Evolutionary conservation across 2,113 vertebrate genomes (phyloP).

Genomic region (Cyanoderma ruficeps): DNA sequence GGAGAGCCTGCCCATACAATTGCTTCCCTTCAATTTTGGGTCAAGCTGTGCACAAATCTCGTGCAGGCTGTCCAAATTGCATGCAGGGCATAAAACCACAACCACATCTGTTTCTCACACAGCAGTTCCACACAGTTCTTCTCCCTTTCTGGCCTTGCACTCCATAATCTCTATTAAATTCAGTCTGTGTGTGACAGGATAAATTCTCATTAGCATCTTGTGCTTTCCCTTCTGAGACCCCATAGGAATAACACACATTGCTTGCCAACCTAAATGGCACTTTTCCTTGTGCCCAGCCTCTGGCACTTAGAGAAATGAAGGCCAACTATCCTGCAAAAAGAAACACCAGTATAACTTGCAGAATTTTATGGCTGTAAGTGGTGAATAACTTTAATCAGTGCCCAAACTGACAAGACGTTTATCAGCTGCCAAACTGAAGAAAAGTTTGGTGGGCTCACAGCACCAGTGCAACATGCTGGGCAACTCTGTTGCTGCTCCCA

Average conservation of each 20-base stretch:
- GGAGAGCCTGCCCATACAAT: background rate
- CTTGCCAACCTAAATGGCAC: background rate
- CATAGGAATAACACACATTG: background rate
- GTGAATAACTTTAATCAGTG: background rate
- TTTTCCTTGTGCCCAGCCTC: background rate
- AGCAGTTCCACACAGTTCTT: background rate
- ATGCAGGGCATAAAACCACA: background rate
- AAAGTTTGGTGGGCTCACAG: background rate
- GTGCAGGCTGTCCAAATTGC: background rate
- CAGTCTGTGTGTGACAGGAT: background rate
- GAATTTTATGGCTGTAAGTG: background rate
- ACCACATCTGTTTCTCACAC: background rate
- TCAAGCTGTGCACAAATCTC: background rate
- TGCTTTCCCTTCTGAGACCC: background rate
- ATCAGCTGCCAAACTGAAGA: background rate
- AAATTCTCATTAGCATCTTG: background rate
- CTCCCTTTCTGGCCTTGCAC: background rate
- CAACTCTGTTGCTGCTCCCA: accelerated
- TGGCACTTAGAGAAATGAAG: background rate
- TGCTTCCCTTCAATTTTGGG: background rate
- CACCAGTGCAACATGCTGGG: background rate
- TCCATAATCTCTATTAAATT: background rate
- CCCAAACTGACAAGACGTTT: background rate
- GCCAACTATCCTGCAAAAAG: background rate
- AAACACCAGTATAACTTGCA: accelerated